Base-by-base conservation (phyloP, 1,140 invertebrate species). In the Ceratitis capitata region DNA sequence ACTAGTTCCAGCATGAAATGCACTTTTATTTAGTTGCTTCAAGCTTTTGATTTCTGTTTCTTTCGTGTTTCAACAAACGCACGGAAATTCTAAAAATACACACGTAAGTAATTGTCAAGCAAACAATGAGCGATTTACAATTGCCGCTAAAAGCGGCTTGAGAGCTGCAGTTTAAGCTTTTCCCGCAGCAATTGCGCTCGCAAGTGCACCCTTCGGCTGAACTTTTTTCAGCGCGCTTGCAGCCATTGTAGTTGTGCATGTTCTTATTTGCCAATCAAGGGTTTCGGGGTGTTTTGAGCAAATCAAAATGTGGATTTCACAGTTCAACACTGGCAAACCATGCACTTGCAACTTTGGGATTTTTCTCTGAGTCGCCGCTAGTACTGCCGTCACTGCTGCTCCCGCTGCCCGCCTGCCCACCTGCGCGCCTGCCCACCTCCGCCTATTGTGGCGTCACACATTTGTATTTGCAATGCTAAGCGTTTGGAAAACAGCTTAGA, bases 51-150 rank as follows among this genome's bases (percentile, higher is more conserved):
- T n/a, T n/a, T n/a, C n/a, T 78, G 5, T 23, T 64, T 6, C 10
- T 64, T 4, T 12, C 29, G 26, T 9, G 2, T 64, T 64, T 45
- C 1, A 2, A 2, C 39, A 23, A 2, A 7, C 26, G 39, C 69
- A 9, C 16, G 69, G 35, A 45, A 78, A 78, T 78, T 45, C 39
- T 78, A 78, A 78, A 78, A 78, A 78, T 78, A 78, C n/a, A 26
- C 56, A 6, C 23, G 16, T 69, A 82, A 12, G 14, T 49, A 10
- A 47, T 19, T 19, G 61, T 19, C 4, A 39, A 35, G 14, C 29
- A 69, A 32, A 69, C 3, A 35, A 35, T 14, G 29, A 19, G 12
- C 26, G 29, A 3, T 35, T 35, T 19, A 7, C 29, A 35, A 32
- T n/a, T 12, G 4, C 32, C 35, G 32, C 14, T n/a, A n/a, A n/a